These are phyloP conservation scores for Chelonus formosanus DNA, from an alignment of 2,888 invertebrate genomes.

Conservation along the genomic window DNA sequence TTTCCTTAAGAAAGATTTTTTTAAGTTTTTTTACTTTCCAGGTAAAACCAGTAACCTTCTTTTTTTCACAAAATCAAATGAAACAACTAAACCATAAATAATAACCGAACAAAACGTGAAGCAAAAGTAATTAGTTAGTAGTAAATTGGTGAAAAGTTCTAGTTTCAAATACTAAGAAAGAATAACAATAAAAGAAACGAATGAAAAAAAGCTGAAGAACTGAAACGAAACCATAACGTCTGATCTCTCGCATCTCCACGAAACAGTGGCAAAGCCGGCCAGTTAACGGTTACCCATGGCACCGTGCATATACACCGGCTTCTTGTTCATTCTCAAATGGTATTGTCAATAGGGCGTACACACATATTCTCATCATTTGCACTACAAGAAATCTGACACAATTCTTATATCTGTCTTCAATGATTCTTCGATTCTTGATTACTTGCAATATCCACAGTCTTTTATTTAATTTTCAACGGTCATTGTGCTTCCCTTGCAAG, in stretches of 20 bases:
- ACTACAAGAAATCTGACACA: slow-evolving; percentile 40
- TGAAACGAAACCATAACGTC: slow-evolving; percentile 28
- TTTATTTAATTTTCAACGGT: background rate
- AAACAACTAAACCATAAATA: background rate
- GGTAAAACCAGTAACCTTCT: no score
- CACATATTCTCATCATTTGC: slow-evolving; percentile 24
- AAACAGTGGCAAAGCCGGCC: slow-evolving; percentile 58
- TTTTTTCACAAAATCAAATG: no score
- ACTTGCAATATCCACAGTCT: background rate
- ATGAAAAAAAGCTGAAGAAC: background rate
- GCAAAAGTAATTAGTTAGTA: slow-evolving; percentile 2
- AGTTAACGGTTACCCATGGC: slow-evolving; percentile 54
- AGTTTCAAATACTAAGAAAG: slow-evolving; percentile 6
- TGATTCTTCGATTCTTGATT: slow-evolving; percentile 19
- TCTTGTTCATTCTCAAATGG: slow-evolving; percentile 44
- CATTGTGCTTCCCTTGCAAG: no score
- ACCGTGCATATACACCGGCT: slow-evolving; percentile 22
- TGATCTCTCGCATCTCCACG: slow-evolving; percentile 35
- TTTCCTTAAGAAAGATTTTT: no score
- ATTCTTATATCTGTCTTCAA: slow-evolving; percentile 37
- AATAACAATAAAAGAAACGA: slow-evolving; percentile 4
- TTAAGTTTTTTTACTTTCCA: no score
- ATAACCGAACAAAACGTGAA: background rate
- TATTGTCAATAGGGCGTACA: slow-evolving; percentile 40
- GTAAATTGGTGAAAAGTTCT: slow-evolving; percentile 7